These are phyloP conservation scores for Hapalemur alaotrensis DNA, from an alignment of 2,797 vertebrate genomes.

Conservation along the genomic window DNA sequence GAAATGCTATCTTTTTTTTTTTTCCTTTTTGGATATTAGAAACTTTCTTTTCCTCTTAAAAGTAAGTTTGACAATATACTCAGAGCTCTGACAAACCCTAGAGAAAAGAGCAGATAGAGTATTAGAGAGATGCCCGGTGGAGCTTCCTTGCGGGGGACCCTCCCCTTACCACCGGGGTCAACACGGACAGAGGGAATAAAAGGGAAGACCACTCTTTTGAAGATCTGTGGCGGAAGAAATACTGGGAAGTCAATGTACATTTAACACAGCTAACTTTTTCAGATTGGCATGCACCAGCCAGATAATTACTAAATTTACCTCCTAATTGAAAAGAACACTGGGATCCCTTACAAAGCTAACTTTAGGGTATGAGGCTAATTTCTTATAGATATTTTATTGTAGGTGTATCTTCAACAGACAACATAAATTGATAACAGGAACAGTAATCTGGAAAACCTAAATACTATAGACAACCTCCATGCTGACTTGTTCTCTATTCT, in stretches of 20 bases:
- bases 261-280: neutral
- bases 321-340: neutral
- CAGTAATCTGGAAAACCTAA: neutral
- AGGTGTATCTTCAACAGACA: neutral
- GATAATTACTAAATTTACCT: neutral
- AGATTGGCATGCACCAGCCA: neutral
- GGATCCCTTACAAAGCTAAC: neutral
- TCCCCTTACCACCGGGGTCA: neutral
- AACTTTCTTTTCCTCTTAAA: constrained; percentile 43
- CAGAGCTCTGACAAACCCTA: constrained; percentile 12
- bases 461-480: neutral
- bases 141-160: neutral
- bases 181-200: neutral
- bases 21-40: neutral
- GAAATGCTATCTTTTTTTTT: neutral
- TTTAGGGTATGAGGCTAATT: neutral
- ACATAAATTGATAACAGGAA: neutral
- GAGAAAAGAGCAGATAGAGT: neutral
- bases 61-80: neutral
- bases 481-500: neutral
- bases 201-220: neutral
- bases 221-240: neutral
- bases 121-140: rapidly evolving
- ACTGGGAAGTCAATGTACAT: neutral
- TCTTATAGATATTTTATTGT: neutral